Base-by-base conservation (phyloP, 2,888 invertebrate species). In the Prenolepis imparis region DNA sequence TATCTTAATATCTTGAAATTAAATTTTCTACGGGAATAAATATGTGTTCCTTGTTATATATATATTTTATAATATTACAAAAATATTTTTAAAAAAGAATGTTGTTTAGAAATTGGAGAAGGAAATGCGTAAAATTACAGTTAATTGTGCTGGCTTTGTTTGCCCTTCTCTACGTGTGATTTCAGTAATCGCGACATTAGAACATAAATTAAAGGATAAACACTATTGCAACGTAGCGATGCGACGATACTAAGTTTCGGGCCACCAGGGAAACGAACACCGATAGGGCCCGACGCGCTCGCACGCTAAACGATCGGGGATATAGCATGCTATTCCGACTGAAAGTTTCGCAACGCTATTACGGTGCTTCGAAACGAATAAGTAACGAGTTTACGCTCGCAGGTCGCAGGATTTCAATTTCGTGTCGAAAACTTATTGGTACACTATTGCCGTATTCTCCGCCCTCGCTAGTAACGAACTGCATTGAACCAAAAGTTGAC, bases 331-430 rank as follows among this genome's bases (percentile, higher is more conserved):
- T 41, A 80, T 80, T 59, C 3, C 59, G 78, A 68, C 32, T 32
- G 78, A 78, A 68, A 80, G 70, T 70, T 80, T 80, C 44, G 55
- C 75, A 68, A 78, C 57, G 78, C 70, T 59, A 44, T 80, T 80
- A 80, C 78, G 18, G 70, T 41, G 59, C 78, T 68, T 80, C 78
- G 59, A 44, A 70, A 80, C 70, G 78, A 80, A 80, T 80, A 80
- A 80, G 57, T 78, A 78, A 78, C 78, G 78, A 78, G 44, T 80
- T 80, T 80, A 70, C 78, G 68, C 78, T 67, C 32, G 52, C 64
- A 66, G 66, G 66, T 66, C 55, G 70, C 70, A 44, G 70, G 78
- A 80, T 80, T 80, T 80, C 78, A 80, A 80, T 80, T 80, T 80
- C 59, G 12, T 59, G 78, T 59, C 36, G 70, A 68, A 70, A 80